Base-by-base conservation (phyloP, 2,888 invertebrate genomes). In the Synergus japonicus region DNA sequence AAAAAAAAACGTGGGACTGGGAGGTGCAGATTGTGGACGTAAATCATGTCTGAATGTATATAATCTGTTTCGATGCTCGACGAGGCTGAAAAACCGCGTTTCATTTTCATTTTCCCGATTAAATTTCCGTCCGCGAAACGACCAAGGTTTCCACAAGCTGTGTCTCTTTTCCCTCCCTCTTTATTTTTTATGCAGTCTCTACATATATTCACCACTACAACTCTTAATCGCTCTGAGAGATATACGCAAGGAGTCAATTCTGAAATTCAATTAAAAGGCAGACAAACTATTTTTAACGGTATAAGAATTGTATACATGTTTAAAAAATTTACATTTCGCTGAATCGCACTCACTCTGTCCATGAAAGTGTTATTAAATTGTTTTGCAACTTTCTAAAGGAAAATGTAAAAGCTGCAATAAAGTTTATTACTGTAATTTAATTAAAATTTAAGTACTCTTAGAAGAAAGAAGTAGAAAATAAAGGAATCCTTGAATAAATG, bases 61-160 rank as follows among this genome's bases (percentile, higher is more conserved):
- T 22, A 67, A 67, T 46, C 9, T 46, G 49, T 69, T 29, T 46
- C 22, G 46, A 29, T 29, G 15, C 15, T 54, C n/a, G 8, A n/a
- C n/a, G 46, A 15, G 15, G 8, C 22, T 69, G 46, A 22, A 69
- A 69, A 49, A 46, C 13, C 69, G 29, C 69, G 8, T 49, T 69
- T 69, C 49, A 46, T 37, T 69, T 29, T 18, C 69, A 44, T 69
- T 69, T 69, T 46, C 29, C 13, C 22, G 29, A 69, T 69, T 49
- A 69, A 69, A 69, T 69, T 69, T 69, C 13, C 49, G 49, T 29
- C 29, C 49, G 15, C 13, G 12, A 66, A 66, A 66, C n/a, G 18
- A 69, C 44, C 22, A 69, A 13, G 7, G 15, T 46, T 15, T 15
- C 18, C 12, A 29, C 41, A 66, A n/a, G 15, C n/a, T 44, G 18